phyloP scores from a whole-genome alignment of 2,113 vertebrate genomes.

The Cynocephalus volans region DNA sequence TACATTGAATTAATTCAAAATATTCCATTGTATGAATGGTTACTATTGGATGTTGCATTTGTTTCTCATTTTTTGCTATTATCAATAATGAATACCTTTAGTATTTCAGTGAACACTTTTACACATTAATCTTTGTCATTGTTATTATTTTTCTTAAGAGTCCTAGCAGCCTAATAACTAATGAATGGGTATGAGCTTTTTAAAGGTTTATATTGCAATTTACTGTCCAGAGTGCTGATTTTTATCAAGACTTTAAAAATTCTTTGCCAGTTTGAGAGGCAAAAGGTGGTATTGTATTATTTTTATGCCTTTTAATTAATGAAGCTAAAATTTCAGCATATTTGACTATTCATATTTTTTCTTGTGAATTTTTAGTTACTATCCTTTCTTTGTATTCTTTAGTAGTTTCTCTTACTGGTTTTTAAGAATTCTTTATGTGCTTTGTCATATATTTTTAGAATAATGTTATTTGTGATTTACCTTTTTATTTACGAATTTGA shows the following conservation, averaged over 20 bases:
- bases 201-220: neutral
- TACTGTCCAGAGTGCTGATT: neutral
- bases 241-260: neutral
- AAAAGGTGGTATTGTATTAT: neutral
- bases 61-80: neutral
- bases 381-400: neutral
- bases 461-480: neutral
- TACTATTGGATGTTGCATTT: neutral
- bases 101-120: neutral
- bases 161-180: neutral
- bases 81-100: neutral
- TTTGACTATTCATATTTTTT: constrained; percentile 11
- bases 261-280: neutral
- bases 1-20: neutral
- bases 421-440: neutral
- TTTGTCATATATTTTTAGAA: too few relatives aligned
- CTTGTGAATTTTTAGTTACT: constrained; percentile 21
- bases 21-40: neutral
- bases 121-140: neutral
- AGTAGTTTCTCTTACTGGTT: neutral
- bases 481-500: neutral
- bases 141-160: neutral
- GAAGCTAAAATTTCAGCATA: neutral
- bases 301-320: constrained; percentile 18
- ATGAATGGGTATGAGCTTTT: neutral